phyloP scores from a whole-genome alignment of 2,113 vertebrate species.

The Percopsis transmontana region DNA sequence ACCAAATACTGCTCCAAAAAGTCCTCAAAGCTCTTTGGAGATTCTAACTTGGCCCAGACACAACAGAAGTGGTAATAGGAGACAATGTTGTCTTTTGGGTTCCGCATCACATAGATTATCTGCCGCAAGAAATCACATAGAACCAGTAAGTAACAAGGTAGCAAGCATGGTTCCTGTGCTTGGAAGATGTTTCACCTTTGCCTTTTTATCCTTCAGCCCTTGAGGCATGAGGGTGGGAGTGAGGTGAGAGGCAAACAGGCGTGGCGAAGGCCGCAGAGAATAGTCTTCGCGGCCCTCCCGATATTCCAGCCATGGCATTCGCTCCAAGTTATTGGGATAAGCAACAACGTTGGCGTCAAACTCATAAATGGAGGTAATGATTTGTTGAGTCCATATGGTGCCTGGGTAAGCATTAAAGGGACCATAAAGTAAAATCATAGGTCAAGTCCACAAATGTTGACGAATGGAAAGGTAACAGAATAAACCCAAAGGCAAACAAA shows the following conservation, averaged over 20 bases:
- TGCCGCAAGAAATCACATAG: constrained; percentile 33
- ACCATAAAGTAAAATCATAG: neutral
- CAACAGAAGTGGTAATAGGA: constrained; percentile 76
- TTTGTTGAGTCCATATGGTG: constrained; percentile 64
- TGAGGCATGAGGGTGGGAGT: constrained; percentile 66
- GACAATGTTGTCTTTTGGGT: constrained; percentile 77
- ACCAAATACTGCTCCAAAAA: constrained; percentile 71
- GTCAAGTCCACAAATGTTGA: neutral
- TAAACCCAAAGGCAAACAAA: neutral
- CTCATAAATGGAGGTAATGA: constrained; percentile 50
- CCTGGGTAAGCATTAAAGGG: constrained; percentile 25
- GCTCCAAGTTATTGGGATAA: constrained; percentile 39
- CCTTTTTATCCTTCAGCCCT: constrained; percentile 65
- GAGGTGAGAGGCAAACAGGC: constrained; percentile 73
- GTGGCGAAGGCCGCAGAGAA: constrained; percentile 42
- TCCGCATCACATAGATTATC: constrained; percentile 78
- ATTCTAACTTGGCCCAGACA: neutral
- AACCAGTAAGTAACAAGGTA: neutral
- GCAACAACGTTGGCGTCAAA: neutral
- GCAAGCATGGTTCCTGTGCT: neutral
- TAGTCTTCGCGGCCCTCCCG: constrained; percentile 17
- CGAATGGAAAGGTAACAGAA: neutral
- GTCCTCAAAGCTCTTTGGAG: constrained; percentile 49
- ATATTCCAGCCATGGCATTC: constrained; percentile 72
- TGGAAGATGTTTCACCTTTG: constrained; percentile 60